These are phyloP conservation scores for Agapornis roseicollis DNA, from an alignment of 2,113 vertebrate species.

Conservation along the genomic window DNA sequence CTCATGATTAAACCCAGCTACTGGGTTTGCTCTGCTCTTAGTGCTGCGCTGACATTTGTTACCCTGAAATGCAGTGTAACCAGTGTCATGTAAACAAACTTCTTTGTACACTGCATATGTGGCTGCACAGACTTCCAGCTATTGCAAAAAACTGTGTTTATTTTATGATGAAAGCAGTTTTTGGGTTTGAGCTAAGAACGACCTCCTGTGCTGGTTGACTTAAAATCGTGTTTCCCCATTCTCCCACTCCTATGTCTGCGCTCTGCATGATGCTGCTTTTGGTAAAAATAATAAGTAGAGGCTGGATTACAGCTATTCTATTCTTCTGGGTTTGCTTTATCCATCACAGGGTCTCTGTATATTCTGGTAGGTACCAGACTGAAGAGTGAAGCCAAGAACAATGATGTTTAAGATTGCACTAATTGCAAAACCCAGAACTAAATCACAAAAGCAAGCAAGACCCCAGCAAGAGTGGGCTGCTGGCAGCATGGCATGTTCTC, in stretches of 20 bases:
- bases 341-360: background rate
- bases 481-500: background rate
- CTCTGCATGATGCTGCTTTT: background rate
- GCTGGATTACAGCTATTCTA: background rate
- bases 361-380: background rate
- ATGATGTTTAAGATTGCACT: background rate
- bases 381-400: background rate
- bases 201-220: background rate
- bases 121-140: background rate
- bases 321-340: background rate
- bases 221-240: background rate
- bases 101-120: background rate
- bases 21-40: background rate
- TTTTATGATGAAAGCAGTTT: background rate
- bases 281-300: background rate
- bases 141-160: background rate
- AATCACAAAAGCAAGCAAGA: background rate
- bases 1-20: background rate
- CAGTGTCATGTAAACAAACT: background rate
- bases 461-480: background rate
- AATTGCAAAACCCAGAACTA: background rate
- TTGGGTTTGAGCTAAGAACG: background rate
- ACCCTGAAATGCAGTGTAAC: background rate
- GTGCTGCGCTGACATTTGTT: background rate
- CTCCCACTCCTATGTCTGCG: background rate